phyloP scores from a whole-genome alignment of 2,888 invertebrate species.

The Chromoteleia sp. region DNA sequence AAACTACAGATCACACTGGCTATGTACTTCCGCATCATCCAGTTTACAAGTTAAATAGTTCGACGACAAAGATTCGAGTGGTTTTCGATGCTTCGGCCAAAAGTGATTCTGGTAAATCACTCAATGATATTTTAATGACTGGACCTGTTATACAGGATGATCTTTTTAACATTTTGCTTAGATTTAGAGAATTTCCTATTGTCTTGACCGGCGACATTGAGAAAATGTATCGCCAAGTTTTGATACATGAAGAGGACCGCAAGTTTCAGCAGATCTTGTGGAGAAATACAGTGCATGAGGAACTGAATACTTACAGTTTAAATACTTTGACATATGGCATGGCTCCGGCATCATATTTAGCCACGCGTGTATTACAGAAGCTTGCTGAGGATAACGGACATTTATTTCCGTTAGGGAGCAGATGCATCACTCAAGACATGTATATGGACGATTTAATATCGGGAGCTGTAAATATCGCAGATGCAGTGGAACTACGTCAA shows the following conservation, averaged over 20 bases:
- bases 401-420: slow-evolving; percentile 9
- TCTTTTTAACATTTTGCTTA: slow-evolving; percentile 7
- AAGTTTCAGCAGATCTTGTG: slow-evolving; percentile 39
- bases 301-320: not conserved
- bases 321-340: slow-evolving; percentile 35
- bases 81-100: slow-evolving; percentile 52
- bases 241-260: slow-evolving; percentile 18
- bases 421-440: slow-evolving; percentile 13
- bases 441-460: slow-evolving; percentile 32
- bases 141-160: slow-evolving; percentile 42
- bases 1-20: not conserved
- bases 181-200: slow-evolving; percentile 25
- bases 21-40: slow-evolving; percentile 55
- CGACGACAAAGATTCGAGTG: slow-evolving; percentile 34
- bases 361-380: slow-evolving; percentile 18
- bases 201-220: slow-evolving; percentile 40
- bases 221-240: slow-evolving; percentile 52
- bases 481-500: slow-evolving; percentile 1
- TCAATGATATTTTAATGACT: slow-evolving; percentile 52
- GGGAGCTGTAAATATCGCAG: not conserved
- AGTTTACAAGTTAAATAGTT: slow-evolving; percentile 27
- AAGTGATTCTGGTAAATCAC: slow-evolving; percentile 21
- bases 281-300: not conserved
- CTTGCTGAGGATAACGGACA: slow-evolving; percentile 10
- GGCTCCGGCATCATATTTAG: slow-evolving; percentile 22